These are phyloP conservation scores for Lophius americanus DNA, from an alignment of 2,797 vertebrate species.

Conservation along the genomic window DNA sequence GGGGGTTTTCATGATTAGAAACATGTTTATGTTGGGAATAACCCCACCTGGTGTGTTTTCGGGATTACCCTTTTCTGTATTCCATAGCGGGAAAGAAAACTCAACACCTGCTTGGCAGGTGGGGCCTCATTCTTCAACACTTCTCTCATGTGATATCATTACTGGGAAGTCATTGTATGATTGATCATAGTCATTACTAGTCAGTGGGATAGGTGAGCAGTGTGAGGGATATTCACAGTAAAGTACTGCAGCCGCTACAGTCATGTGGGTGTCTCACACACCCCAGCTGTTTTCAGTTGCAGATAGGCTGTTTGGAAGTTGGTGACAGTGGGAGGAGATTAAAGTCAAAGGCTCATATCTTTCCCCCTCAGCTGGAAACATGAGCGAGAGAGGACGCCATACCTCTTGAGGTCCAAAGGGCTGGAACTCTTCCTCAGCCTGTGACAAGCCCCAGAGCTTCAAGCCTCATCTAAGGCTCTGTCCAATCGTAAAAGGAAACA, in stretches of 20 bases:
- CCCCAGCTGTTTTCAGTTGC: slow-evolving; percentile 39
- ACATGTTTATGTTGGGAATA: slow-evolving; percentile 5
- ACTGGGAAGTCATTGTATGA: slow-evolving; percentile 49
- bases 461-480: too few species aligned
- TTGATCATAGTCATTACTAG: slow-evolving; percentile 68
- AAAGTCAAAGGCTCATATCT: slow-evolving; percentile 32
- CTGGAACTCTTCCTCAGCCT: too few species aligned
- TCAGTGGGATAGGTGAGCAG: slow-evolving; percentile 46
- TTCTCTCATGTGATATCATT: slow-evolving; percentile 47
- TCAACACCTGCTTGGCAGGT: slow-evolving; percentile 54
- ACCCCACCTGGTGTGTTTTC: slow-evolving; percentile 23
- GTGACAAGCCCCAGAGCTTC: too few species aligned
- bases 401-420: too few species aligned
- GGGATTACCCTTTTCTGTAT: slow-evolving; percentile 21
- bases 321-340: slow-evolving; percentile 20
- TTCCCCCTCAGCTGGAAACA: too few species aligned
- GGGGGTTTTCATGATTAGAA: slow-evolving; percentile 24
- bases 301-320: slow-evolving; percentile 1
- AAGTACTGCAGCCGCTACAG: slow-evolving; percentile 20
- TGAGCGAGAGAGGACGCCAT: too few species aligned
- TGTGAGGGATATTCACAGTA: neutral
- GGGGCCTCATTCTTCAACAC: slow-evolving; percentile 40
- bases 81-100: slow-evolving; percentile 9
- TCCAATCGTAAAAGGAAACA: too few species aligned
- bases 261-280: slow-evolving; percentile 35